Base-by-base conservation (phyloP, 1,140 invertebrate genomes). In the Pseudachorutes palmiensis region DNA sequence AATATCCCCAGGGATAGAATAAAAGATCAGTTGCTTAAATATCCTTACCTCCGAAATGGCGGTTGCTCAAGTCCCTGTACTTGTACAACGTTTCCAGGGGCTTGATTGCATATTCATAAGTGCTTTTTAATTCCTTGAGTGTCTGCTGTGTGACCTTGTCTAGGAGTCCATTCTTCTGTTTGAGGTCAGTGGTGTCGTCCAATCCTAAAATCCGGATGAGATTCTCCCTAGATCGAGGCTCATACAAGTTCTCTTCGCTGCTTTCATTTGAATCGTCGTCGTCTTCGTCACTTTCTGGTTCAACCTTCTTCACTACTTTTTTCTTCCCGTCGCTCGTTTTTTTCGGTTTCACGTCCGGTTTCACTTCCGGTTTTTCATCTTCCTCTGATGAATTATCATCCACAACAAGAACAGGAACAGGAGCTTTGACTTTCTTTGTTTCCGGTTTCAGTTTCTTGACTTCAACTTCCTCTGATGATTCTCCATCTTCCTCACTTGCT, bases 11-110 rank as follows among this genome's bases (percentile, higher is more conserved):
- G 24, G 12, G 33, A 5, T 63, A 41, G 31, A 24, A 41, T 9
- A n/a, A 28, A 9, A 19, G 26, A 41, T 2, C 9, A 12, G 36
- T 68, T 45, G 16, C 58, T 48, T 61, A 55, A 31, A 62, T 24
- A 55, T 30, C 68, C 65, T 75, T 76, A 86, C 85, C 85, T 79
- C 90, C 89, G 76, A 92, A 92, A 79, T 93, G 90, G 70, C 92
- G 83, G 75, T 94, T 94, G 75, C 91, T 94, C 48, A 96, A 83
- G 76, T 95, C 91, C 75, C 90, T 84, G 75, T 94, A 96, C 78
- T 94, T 95, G 78, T 94, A 96, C 22, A 92, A 78, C 12, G 82
- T 84, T 81, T 96, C 94, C 74, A 96, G 80, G 9, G 92, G 93
- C 78, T 92, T 91, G 14, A 97, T 91, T 0, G 90, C 88, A 63